Evolutionary conservation across 1,140 invertebrate species (phyloP).

Genomic region (Lutraria rhynchaena): DNA sequence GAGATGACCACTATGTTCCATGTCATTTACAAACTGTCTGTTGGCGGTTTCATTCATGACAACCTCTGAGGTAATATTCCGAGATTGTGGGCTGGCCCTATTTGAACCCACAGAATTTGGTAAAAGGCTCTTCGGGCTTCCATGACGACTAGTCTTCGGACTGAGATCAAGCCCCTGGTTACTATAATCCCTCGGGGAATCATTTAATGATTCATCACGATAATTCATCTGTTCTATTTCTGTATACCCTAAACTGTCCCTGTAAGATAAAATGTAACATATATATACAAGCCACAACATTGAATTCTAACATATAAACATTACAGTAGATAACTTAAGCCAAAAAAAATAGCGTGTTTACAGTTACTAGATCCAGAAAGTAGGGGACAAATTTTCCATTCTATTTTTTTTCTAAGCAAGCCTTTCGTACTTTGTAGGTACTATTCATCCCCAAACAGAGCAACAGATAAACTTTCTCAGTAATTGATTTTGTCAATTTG

Average conservation of each 20-base stretch:
- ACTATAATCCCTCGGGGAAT: slow-evolving; percentile 27
- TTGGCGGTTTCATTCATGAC: background rate
- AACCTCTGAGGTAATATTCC: background rate
- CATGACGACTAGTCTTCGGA: slow-evolving; percentile 20
- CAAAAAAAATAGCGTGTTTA: no score
- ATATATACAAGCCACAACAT: no score
- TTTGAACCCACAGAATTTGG: background rate
- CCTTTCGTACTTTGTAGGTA: no score
- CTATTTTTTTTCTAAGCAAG: no score
- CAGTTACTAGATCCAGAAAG: no score
- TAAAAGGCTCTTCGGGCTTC: slow-evolving; percentile 14
- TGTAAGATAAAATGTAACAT: slow-evolving; percentile 22
- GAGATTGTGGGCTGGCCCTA: slow-evolving; percentile 1
- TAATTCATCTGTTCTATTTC: background rate
- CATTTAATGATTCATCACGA: background rate
- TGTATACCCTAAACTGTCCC: slow-evolving; percentile 24
- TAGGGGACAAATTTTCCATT: no score
- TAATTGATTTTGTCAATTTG: no score
- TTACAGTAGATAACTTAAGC: no score
- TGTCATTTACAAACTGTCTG: background rate
- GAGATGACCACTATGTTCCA: background rate
- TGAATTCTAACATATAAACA: no score
- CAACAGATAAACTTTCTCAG: no score
- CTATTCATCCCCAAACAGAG: no score
- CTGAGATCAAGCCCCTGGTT: slow-evolving; percentile 56